Evolutionary conservation across 2,888 invertebrate genomes (phyloP), one percentile per base, ranked within the genome.

Genomic region (Yponomeuta malinellus): DNA sequence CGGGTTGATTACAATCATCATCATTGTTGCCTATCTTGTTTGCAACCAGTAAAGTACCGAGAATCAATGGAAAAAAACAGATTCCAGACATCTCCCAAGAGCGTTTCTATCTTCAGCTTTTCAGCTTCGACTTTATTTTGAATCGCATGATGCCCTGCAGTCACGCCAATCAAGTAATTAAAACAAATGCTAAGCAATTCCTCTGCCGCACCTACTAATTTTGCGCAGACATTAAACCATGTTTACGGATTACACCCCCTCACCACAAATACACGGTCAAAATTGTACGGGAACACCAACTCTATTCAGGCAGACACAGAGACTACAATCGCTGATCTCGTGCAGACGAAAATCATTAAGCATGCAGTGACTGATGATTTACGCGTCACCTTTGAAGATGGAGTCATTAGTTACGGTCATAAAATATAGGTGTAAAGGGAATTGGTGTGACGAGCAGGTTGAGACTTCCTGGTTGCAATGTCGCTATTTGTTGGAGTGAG

Each of bases 361-460:
- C 12, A 59, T 59, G 52, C 52, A 59, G 52, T 59, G 52, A 59
- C 52, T 59, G 52, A 59, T 59, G 52, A 59, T 59, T 59, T 59
- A 59, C 52, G 52, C 12, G 52, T 59, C 52, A 4, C 52, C 52
- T 59, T 59, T 59, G 52, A 59, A 59, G 52, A 59, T 31, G 31
- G 52, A 59, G 65, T 29, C 65, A 65, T 65, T 65, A 65, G 65
- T 65, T 29, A 31, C 31, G 33, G 65, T 65, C 29, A 65, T 65
- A 65, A 59, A 59, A 59, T 59, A 59, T 59, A 65, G 65, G 65
- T 29, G 65, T 33, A 65, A 65, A 65, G 23, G 52, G 64, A 64
- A 29, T 64, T 64, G 23, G 29, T 65, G 12, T 65, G 65, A 65
- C 65, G 65, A 1, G 52, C 52, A 59, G 52, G 52, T 59, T 59